Evolutionary conservation across 1,140 invertebrate species (phyloP).

Genomic region (Fopius arisanus): DNA sequence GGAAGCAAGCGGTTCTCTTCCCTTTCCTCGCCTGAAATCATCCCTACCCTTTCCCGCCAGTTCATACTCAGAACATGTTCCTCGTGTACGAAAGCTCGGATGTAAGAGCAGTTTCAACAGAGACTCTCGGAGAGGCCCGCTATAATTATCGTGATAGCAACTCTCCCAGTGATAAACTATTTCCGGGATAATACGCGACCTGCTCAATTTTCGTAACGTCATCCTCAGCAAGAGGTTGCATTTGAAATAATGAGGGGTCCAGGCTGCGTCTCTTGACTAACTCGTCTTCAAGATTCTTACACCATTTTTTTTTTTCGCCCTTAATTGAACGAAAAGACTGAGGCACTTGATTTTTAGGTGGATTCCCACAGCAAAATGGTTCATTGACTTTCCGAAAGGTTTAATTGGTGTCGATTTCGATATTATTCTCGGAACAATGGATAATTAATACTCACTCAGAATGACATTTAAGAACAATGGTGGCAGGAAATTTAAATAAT

Average conservation of each 20-base stretch:
- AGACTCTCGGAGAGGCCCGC: not conserved
- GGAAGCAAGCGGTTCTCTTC: conserved; percentile 2
- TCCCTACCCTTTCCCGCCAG: not conserved
- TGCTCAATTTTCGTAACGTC: not conserved
- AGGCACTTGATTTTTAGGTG: not conserved
- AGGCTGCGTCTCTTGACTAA: not conserved
- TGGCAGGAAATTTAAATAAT: no score
- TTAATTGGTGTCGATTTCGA: no score
- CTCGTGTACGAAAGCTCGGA: not conserved
- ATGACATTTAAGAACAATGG: no score
- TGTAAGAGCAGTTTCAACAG: not conserved
- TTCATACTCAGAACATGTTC: not conserved
- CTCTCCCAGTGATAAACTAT: not conserved
- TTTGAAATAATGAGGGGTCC: not conserved
- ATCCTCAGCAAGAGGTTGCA: not conserved
- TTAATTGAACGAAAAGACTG: not conserved
- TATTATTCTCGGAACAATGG: no score
- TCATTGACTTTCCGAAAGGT: not conserved
- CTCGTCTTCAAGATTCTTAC: not conserved
- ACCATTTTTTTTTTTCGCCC: not conserved
- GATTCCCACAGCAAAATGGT: not conserved
- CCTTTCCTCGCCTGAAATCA: not conserved
- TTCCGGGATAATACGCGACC: not conserved
- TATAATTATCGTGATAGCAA: not conserved
- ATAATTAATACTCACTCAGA: no score